Conservation (phyloP, 2,113 vertebrate genomes). For the Ceyx melanurus region DNA sequence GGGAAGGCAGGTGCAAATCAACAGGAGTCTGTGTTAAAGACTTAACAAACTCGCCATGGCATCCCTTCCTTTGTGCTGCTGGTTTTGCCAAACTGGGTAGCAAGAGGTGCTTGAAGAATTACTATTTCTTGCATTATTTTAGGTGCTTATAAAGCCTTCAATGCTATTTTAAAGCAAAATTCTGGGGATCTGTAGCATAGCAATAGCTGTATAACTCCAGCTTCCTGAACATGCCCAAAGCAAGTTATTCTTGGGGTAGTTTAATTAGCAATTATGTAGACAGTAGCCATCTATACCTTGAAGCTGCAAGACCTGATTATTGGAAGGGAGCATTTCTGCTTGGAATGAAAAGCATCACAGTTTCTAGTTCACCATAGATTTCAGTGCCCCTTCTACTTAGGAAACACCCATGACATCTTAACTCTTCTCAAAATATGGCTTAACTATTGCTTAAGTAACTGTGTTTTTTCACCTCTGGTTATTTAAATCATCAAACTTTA, state of each 20-base stretch:
- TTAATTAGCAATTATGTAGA: neutral
- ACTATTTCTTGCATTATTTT: conserved; percentile 32
- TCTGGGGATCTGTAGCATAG: conserved; percentile 44
- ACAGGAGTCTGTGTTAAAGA: neutral
- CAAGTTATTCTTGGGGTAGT: neutral
- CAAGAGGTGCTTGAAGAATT: conserved; percentile 48
- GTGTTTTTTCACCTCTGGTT: neutral
- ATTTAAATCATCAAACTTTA: neutral
- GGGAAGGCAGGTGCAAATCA: neutral
- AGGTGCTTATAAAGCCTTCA: conserved; percentile 42
- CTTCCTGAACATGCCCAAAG: conserved; percentile 30
- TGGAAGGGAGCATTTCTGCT: neutral
- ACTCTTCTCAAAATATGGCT: neutral
- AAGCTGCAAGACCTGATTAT: neutral
- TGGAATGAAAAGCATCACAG: neutral
- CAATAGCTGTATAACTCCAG: conserved; percentile 43
- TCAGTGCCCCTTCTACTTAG: neutral
- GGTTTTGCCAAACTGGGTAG: neutral
- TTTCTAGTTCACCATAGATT: neutral
- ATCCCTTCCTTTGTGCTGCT: conserved; percentile 26
- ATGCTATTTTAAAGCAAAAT: conserved; percentile 41
- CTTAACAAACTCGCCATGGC: neutral
- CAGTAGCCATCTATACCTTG: neutral
- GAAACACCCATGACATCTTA: neutral
- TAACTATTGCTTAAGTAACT: conserved; percentile 7